Conservation (phyloP, 2,113 vertebrate species). For the Boulengeromyrus knoepffleri region DNA sequence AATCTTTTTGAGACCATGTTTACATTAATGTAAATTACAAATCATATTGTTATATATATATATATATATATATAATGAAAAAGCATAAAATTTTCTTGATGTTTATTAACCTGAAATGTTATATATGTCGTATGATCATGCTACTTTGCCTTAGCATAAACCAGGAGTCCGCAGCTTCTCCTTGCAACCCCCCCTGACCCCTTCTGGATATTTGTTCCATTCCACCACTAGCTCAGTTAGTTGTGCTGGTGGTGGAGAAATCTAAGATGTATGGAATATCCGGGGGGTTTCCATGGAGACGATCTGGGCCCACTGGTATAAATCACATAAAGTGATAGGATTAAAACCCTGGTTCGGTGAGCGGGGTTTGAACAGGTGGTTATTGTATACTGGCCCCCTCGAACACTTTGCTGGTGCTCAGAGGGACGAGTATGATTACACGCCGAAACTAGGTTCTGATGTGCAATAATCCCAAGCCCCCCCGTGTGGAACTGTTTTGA, state of each 20-base stretch:
- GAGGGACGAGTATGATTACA: no score
- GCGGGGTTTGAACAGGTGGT: not conserved
- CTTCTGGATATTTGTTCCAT: not conserved
- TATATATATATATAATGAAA: conserved; percentile 19
- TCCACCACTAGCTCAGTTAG: not conserved
- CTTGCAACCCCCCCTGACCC: not conserved
- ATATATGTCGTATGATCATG: conserved; percentile 30
- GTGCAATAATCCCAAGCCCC: not conserved
- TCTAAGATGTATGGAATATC: not conserved
- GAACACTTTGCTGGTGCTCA: no score
- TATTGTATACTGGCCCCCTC: not conserved
- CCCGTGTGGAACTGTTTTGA: not conserved
- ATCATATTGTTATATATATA: conserved; percentile 19
- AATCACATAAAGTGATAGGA: not conserved
- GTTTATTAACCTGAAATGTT: not conserved
- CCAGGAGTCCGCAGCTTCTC: not conserved
- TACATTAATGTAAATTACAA: conserved; percentile 58
- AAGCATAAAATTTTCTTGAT: conserved; percentile 27
- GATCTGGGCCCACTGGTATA: not conserved
- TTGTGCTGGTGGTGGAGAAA: not conserved
- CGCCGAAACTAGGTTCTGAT: conserved; percentile 25
- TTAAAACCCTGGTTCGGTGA: not conserved
- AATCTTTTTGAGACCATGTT: conserved; percentile 73
- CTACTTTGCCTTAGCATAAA: conserved; percentile 66
- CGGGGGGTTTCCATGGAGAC: not conserved